Evolutionary conservation across 1,140 invertebrate species (phyloP).

Genomic region (Sinonovacula constricta): DNA sequence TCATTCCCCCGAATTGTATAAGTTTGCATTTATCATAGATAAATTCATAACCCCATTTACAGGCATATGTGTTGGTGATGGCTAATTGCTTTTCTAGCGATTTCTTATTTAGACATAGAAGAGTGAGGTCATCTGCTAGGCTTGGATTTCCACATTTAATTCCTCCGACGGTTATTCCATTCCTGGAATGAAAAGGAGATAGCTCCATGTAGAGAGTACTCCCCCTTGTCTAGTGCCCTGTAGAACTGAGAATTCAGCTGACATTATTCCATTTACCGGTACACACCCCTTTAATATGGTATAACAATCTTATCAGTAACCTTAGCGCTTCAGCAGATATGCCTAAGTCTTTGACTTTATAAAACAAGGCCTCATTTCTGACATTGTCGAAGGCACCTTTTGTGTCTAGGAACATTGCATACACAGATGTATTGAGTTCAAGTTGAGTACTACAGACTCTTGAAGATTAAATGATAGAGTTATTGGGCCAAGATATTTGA

Average conservation of each 20-base stretch:
- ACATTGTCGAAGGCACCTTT: not conserved
- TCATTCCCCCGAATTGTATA: not conserved
- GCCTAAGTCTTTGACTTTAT: not conserved
- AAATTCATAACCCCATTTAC: not conserved
- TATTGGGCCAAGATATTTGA: not conserved
- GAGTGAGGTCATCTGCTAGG: not conserved
- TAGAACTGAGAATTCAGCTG: not conserved
- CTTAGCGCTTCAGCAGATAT: not conserved
- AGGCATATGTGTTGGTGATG: not conserved
- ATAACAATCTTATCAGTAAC: not conserved
- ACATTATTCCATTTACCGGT: not conserved
- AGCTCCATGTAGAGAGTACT: not conserved
- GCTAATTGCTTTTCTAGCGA: not conserved
- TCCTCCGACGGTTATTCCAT: not conserved
- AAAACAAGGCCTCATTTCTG: not conserved
- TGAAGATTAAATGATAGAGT: not conserved
- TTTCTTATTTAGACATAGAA: not conserved
- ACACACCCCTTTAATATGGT: not conserved
- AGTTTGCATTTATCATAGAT: not conserved
- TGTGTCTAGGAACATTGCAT: not conserved
- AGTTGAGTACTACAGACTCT: not conserved
- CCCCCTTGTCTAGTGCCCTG: not conserved
- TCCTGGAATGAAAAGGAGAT: not conserved
- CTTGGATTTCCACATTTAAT: not conserved
- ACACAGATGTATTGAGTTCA: not conserved